phyloP scores from a whole-genome alignment of 64 coral and sea anemone species.

The Actinia equina region DNA sequence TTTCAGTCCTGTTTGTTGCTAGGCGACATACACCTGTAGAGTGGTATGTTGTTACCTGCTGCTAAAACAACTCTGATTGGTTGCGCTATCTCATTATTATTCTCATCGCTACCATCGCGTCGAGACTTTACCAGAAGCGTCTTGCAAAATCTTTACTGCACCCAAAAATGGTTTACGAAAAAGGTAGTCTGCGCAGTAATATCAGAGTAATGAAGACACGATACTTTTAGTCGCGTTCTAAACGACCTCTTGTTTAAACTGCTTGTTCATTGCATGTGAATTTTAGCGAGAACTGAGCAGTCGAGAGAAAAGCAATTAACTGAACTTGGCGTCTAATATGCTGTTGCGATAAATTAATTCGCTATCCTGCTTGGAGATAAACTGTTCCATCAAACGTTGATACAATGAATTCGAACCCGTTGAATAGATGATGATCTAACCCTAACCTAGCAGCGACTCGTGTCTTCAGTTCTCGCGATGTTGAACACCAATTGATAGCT shows the following conservation, averaged over 20 bases:
- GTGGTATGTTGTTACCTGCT: not conserved
- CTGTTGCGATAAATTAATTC: not conserved
- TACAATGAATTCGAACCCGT: not conserved
- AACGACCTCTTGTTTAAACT: not conserved
- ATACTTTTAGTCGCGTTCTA: too few relatives aligned
- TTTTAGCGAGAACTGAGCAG: not conserved
- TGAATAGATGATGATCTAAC: not conserved
- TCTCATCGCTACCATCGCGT: not conserved
- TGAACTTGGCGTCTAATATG: not conserved
- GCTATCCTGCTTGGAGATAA: not conserved
- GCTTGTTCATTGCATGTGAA: not conserved
- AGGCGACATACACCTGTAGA: conserved; percentile 16
- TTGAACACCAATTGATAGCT: not conserved
- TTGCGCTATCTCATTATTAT: not conserved
- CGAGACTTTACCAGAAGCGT: not conserved
- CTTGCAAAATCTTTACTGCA: not conserved
- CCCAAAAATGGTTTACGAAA: not conserved
- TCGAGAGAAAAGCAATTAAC: not conserved
- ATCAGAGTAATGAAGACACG: too few relatives aligned
- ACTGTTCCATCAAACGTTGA: not conserved
- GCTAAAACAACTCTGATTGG: not conserved
- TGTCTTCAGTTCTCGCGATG: not conserved
- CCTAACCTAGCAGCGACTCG: not conserved
- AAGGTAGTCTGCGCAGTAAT: too few relatives aligned
- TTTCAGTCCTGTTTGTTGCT: not conserved